Evolutionary conservation across 2,888 invertebrate species (phyloP), one percentile per base, ranked within the genome.

Genomic region (Strigamia crassipes): DNA sequence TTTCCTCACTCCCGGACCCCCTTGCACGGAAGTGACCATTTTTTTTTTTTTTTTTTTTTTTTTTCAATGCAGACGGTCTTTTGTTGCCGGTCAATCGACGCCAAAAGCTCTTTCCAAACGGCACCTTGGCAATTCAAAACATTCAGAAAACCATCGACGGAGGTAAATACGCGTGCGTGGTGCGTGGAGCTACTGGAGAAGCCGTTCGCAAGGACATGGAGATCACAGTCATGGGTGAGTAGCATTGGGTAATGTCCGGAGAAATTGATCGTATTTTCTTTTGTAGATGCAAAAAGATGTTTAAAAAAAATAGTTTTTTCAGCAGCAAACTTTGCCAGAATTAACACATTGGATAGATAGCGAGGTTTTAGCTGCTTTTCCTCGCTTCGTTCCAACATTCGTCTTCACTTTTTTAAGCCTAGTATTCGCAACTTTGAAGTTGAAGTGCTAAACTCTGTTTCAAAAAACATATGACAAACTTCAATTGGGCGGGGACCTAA

Each of bases 141-240:
- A 77, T 82, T 15, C 81, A 82, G 46, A 34, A 80, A 12, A 21
- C 51, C n/a, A 18, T 41, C 27, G 82, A 82, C 78, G 51, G 81
- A 12, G 82, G 82, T 15, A 82, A 42, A 79, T 82, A 82, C 81
- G 81, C 82, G n/a, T 82, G 82, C 61, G 82, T 82, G 12, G 81
- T 80, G 4, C 42, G 82, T 31, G 96, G 96, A 89, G 92, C 93
- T 15, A 95, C 96, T 87, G 96, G 95, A 83, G 96, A 95, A 89
- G 80, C 78, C 46, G 51, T 41, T 56, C 78, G 82, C 13, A 46
- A 56, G 23, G 82, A 82, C n/a, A 18, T 82, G 34, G 77, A 82
- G 77, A 61, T 82, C 21, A 78, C 56, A 27, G 66, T 82, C 18
- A 42, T 81, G 78, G 82, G 82, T 82, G 56, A 78, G 78, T 42